Percentiles rank a stretch among this genome's conserved stretches.
Evolutionary conservation across 2,888 invertebrate genomes (phyloP).

Genomic region (Hetaerina titia): DNA sequence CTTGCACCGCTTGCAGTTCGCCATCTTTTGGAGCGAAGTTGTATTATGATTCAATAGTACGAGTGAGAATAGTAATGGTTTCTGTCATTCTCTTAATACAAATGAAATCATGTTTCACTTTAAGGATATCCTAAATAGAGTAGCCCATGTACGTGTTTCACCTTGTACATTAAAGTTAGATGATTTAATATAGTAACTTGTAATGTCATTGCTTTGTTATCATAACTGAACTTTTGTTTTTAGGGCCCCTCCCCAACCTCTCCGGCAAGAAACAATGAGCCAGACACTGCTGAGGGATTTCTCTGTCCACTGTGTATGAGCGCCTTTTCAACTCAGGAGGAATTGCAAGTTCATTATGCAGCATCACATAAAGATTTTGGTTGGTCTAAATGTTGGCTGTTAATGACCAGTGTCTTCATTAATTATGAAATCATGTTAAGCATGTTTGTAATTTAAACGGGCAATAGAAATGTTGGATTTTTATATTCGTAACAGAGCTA

Average conservation of each 20-base stretch:
- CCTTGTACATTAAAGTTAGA: no score
- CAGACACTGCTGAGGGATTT: conserved; percentile 76
- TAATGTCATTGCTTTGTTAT: neutral
- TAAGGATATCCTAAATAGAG: conserved; percentile 49
- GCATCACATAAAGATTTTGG: conserved; percentile 71
- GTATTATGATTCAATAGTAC: neutral
- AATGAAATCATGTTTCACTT: conserved; percentile 47
- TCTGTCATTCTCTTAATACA: neutral
- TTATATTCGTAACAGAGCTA: no score
- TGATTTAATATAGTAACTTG: neutral
- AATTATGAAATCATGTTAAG: no score
- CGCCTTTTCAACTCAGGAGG: conserved; percentile 77
- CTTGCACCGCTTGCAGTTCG: neutral
- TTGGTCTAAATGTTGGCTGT: conserved; percentile 29
- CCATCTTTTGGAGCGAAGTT: neutral
- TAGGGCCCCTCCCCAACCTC: conserved; percentile 39
- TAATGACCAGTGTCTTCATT: neutral
- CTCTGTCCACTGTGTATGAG: conserved; percentile 77
- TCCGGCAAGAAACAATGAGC: conserved; percentile 69
- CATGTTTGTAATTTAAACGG: no score
- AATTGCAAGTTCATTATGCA: conserved; percentile 75
- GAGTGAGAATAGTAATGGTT: neutral
- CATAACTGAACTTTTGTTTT: neutral
- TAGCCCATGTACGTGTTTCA: conserved; percentile 9
- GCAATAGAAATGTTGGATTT: no score